Percentiles rank a stretch among this genome's conserved stretches.
Conservation (phyloP, 2,797 vertebrate species). For the Anabas testudineus region DNA sequence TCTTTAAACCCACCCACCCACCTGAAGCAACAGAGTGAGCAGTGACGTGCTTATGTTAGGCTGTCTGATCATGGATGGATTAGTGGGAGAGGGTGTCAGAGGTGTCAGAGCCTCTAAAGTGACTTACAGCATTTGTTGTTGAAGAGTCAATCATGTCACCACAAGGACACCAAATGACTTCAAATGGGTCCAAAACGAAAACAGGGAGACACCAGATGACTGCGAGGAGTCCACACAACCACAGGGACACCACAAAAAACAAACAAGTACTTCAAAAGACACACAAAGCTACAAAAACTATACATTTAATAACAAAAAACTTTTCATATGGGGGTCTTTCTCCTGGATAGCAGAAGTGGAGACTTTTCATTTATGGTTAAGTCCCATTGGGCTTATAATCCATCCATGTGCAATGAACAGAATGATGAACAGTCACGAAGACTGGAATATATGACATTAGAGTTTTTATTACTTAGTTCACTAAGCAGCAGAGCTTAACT, state of each 20-base stretch:
- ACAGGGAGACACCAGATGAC: too few relatives aligned
- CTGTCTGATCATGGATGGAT: conserved; percentile 3
- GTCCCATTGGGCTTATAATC: neutral
- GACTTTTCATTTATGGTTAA: neutral
- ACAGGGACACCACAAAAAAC: too few relatives aligned
- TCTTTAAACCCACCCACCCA: conserved; percentile 35
- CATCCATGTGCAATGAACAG: neutral
- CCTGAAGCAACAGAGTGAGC: conserved; percentile 12
- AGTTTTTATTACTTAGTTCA: neutral
- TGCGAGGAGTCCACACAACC: too few relatives aligned
- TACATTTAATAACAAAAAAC: neutral
- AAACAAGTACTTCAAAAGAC: too few relatives aligned
- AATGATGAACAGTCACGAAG: neutral
- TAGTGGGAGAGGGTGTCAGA: neutral
- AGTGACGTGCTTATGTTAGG: neutral
- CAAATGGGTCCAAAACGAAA: neutral
- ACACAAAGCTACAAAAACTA: neutral
- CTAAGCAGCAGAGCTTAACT: neutral
- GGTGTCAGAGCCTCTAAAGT: neutral
- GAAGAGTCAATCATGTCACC: neutral
- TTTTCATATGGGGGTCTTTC: neutral
- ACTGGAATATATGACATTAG: neutral
- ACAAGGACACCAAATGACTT: neutral
- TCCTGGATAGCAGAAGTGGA: too few relatives aligned
- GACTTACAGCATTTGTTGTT: neutral